These are phyloP conservation scores for Adineta ricciae DNA, from an alignment of 2,888 invertebrate genomes.

Conservation along the genomic window DNA sequence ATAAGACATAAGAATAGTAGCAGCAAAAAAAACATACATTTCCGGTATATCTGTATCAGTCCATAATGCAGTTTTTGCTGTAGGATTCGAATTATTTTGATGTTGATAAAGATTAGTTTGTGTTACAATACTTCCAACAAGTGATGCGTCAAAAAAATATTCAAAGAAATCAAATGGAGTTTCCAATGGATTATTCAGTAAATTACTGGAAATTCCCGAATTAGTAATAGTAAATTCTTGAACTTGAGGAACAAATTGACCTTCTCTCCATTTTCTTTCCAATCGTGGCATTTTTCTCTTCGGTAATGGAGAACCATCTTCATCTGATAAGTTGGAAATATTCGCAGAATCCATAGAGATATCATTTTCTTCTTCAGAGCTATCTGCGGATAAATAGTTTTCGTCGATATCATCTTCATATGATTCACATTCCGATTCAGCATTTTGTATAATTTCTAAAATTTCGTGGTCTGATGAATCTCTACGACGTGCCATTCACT, in stretches of 20 bases:
- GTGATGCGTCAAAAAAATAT: too few relatives aligned
- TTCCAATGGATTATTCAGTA: too few relatives aligned
- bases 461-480: not conserved
- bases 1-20: too few relatives aligned
- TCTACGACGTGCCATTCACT: not conserved
- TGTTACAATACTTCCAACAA: too few relatives aligned
- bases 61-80: too few relatives aligned
- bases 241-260: not conserved
- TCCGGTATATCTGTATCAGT: too few relatives aligned
- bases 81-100: too few relatives aligned
- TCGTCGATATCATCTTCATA: not conserved
- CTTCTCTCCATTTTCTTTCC: not conserved
- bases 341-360: not conserved
- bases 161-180: too few relatives aligned
- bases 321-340: not conserved
- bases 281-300: not conserved
- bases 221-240: not conserved
- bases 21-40: too few relatives aligned
- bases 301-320: not conserved
- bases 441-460: not conserved
- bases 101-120: too few relatives aligned
- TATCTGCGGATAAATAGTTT: not conserved
- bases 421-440: not conserved
- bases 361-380: not conserved
- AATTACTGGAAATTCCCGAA: too few relatives aligned